Conservation (phyloP, 2,888 invertebrate genomes). For the Octonoba sinensis region DNA sequence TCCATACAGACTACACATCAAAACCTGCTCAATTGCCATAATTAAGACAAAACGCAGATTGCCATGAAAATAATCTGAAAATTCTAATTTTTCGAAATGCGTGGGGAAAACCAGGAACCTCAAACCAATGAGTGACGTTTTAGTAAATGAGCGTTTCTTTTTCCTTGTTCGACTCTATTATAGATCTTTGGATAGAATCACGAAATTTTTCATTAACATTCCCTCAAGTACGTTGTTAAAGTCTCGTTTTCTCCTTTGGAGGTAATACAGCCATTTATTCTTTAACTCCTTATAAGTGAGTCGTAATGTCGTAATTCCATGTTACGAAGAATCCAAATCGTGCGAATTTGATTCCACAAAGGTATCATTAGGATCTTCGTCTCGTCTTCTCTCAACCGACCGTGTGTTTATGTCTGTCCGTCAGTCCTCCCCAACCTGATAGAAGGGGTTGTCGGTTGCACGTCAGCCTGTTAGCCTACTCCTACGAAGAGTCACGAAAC, state of each 20-base stretch:
- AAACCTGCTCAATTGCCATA: too few species aligned
- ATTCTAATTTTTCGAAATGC: too few species aligned
- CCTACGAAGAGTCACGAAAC: constrained; percentile 2
- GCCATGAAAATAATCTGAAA: too few species aligned
- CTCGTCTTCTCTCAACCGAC: neutral
- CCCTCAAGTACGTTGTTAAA: neutral
- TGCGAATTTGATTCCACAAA: constrained; percentile 3
- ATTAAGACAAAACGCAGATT: too few species aligned
- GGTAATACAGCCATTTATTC: constrained; percentile 3
- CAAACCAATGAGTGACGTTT: too few species aligned
- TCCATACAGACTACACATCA: too few species aligned
- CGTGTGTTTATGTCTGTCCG: constrained; percentile 1
- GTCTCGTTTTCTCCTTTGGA: neutral
- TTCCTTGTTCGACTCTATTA: too few species aligned
- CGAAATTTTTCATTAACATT: neutral
- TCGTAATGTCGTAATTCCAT: neutral
- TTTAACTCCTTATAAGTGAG: neutral
- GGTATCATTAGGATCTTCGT: neutral
- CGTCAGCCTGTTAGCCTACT: constrained; percentile 1
- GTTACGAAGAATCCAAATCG: constrained; percentile 1
- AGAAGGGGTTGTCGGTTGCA: neutral
- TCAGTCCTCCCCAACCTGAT: constrained; percentile 2
- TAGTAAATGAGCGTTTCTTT: too few species aligned
- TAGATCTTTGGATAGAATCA: too few species aligned
- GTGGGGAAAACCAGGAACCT: too few species aligned